Percentiles rank a stretch among this genome's conserved stretches.
These are phyloP conservation scores for Palythoa grandiflora DNA, from an alignment of 92 coral and sea anemone genomes.

Conservation along the genomic window DNA sequence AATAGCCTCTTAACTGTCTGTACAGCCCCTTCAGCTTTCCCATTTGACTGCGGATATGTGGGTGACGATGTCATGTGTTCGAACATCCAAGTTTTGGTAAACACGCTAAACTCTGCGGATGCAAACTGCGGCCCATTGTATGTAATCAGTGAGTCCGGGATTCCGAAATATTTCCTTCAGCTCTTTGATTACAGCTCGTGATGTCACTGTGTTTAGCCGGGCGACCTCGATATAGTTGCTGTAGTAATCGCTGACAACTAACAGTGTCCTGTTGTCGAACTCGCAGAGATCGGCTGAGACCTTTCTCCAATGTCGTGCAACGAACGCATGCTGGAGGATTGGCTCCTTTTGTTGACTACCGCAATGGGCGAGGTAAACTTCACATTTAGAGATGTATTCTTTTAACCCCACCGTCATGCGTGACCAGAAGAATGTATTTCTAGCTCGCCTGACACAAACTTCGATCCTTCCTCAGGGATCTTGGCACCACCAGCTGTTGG, in stretches of 20 bases:
- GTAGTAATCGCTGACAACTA: constrained; percentile 1
- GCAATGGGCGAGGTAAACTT: no score
- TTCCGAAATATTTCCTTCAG: constrained; percentile 1
- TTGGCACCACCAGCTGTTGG: no score
- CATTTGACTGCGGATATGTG: background rate
- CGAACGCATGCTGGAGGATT: no score
- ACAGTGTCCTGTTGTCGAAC: background rate
- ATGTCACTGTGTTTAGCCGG: constrained; percentile 1
- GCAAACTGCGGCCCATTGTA: background rate
- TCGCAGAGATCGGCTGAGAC: background rate
- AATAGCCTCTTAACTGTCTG: no score
- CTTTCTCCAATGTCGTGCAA: no score
- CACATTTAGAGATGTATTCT: no score
- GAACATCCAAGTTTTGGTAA: background rate
- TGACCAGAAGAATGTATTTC: no score
- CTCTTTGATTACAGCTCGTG: background rate
- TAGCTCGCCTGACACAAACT: no score
- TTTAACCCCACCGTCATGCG: no score
- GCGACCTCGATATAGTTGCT: background rate
- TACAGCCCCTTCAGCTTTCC: no score
- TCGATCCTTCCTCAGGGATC: no score
- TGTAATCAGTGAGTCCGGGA: background rate
- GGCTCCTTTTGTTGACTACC: no score
- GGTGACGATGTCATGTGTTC: background rate
- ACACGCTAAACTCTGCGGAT: background rate